Conservation (phyloP, 2,113 vertebrate species). For the Neopipo cinnamomea region DNA sequence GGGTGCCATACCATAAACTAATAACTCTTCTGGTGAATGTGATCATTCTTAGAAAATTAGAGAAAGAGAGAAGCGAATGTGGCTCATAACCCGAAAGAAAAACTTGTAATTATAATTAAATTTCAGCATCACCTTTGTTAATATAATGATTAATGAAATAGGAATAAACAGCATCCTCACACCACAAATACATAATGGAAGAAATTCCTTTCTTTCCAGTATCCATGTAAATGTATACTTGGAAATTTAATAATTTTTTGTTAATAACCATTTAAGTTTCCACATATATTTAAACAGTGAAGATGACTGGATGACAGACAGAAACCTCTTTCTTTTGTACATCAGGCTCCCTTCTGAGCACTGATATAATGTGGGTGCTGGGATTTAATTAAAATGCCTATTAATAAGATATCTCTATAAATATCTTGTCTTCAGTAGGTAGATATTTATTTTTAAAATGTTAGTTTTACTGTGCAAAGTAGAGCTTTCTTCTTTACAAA, state of each 20-base stretch:
- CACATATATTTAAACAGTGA: neutral
- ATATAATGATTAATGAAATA: neutral
- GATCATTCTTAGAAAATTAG: neutral
- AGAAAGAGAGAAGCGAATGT: neutral
- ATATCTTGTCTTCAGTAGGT: neutral
- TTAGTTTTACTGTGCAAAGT: neutral
- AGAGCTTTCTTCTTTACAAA: neutral
- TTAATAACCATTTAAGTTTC: neutral
- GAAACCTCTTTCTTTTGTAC: neutral
- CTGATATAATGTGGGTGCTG: neutral
- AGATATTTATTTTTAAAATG: neutral
- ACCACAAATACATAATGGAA: neutral
- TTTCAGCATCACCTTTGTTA: neutral
- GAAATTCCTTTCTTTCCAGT: neutral
- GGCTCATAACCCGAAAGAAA: neutral
- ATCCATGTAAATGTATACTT: neutral
- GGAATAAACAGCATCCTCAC: neutral
- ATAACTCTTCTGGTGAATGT: neutral
- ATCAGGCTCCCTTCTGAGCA: neutral
- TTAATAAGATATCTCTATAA: neutral
- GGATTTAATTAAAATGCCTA: slow-evolving; percentile 13
- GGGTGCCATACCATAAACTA: neutral
- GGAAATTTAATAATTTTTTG: neutral
- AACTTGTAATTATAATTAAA: neutral
- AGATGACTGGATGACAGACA: neutral